These are phyloP conservation scores for Drosophila merina DNA, from an alignment of 2,888 invertebrate species.

Conservation along the genomic window DNA sequence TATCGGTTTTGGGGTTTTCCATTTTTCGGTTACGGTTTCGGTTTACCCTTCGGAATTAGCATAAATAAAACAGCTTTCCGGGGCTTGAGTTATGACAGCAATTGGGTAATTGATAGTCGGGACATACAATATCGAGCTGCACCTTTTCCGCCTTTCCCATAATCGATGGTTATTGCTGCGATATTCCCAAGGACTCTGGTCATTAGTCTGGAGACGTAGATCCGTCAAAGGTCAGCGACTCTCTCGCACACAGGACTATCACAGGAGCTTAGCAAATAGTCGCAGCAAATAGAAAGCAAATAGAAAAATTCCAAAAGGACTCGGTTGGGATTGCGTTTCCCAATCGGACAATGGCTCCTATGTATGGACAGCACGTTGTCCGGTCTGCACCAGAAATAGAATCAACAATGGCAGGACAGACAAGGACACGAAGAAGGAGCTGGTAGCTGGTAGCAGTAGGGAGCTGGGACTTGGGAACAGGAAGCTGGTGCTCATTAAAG, in stretches of 20 bases:
- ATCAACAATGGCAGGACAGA: slow-evolving; percentile 10
- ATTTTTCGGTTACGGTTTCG: neutral
- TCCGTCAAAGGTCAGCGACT: slow-evolving; percentile 16
- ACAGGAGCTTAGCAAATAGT: slow-evolving; percentile 48
- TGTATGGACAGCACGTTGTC: slow-evolving; percentile 42
- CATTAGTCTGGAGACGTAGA: slow-evolving; percentile 19
- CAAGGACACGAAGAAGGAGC: neutral
- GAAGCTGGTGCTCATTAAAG: slow-evolving; percentile 42
- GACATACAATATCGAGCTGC: neutral
- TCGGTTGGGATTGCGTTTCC: neutral
- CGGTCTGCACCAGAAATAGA: slow-evolving; percentile 19
- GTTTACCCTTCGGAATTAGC: slow-evolving; percentile 49
- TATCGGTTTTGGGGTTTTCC: slow-evolving; percentile 1
- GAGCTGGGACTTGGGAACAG: slow-evolving; percentile 7
- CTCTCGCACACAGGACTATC: slow-evolving; percentile 7
- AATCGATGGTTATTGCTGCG: slow-evolving; percentile 1
- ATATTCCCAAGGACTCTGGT: neutral
- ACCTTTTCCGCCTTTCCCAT: too few species aligned
- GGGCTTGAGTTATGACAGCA: slow-evolving; percentile 51
- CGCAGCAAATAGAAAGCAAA: slow-evolving; percentile 44
- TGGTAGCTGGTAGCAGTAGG: neutral
- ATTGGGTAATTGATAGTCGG: slow-evolving; percentile 67
- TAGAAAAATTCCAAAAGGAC: slow-evolving; percentile 13
- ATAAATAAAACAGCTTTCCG: slow-evolving; percentile 48
- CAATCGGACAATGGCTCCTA: slow-evolving; percentile 28